These are phyloP conservation scores for Epinephelus moara DNA, from an alignment of 2,113 vertebrate genomes.

Conservation along the genomic window DNA sequence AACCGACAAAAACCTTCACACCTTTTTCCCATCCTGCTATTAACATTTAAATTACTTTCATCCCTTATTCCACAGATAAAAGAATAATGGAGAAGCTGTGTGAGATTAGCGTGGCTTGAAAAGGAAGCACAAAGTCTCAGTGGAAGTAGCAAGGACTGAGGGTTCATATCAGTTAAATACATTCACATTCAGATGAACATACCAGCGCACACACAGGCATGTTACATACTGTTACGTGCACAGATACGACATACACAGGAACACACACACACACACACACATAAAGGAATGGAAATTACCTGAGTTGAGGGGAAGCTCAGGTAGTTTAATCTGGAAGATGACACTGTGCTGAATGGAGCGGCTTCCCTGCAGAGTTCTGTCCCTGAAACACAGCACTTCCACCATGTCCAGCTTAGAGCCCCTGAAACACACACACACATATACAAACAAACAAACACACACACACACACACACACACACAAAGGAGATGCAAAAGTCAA, in stretches of 20 bases:
- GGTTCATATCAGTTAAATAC: constrained; percentile 3
- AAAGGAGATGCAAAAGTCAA: not conserved
- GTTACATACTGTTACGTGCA: not conserved
- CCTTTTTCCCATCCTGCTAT: constrained; percentile 14
- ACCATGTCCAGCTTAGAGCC: constrained; percentile 85
- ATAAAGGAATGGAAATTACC: constrained; percentile 78
- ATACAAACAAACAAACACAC: constrained; percentile 14
- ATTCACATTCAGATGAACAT: not conserved
- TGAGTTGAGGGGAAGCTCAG: constrained; percentile 83
- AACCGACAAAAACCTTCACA: constrained; percentile 51
- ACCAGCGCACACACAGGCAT: not conserved
- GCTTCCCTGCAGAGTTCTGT: constrained; percentile 92
- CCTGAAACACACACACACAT: constrained; percentile 80
- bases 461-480: not conserved
- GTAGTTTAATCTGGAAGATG: constrained; percentile 91
- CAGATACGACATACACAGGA: too few relatives aligned
- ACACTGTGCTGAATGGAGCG: constrained; percentile 92
- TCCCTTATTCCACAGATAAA: constrained; percentile 56
- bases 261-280: not conserved
- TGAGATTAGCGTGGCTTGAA: constrained; percentile 22
- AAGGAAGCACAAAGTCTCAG: constrained; percentile 17
- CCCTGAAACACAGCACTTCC: constrained; percentile 94
- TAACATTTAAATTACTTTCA: constrained; percentile 77
- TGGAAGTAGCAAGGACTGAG: not conserved
- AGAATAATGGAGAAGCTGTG: constrained; percentile 43